These are phyloP conservation scores for Mesorhabditis belari DNA, from an alignment of 2,888 invertebrate genomes.

Conservation along the genomic window DNA sequence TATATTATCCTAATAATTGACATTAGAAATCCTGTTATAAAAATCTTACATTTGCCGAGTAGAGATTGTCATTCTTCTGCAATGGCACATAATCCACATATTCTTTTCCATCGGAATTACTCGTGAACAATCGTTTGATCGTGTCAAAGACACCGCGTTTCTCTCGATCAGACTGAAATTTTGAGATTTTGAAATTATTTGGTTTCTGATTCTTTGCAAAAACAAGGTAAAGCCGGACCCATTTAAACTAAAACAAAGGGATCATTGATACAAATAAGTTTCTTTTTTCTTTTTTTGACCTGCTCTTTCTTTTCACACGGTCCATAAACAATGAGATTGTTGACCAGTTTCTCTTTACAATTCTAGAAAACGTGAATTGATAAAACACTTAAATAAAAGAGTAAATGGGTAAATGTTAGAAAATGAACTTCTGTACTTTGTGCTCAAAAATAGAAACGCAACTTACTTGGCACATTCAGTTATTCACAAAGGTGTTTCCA, in stretches of 20 bases:
- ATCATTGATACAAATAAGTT: too few species aligned
- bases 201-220: background rate
- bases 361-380: too few species aligned
- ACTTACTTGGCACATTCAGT: too few species aligned
- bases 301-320: background rate
- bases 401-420: too few species aligned
- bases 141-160: slow-evolving; percentile 8
- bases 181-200: background rate
- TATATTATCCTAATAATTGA: background rate
- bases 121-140: slow-evolving; percentile 12
- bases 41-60: slow-evolving; percentile 15
- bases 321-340: too few species aligned
- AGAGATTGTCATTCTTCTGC: slow-evolving; percentile 13
- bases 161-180: background rate
- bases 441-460: too few species aligned
- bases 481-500: too few species aligned
- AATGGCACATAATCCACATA: slow-evolving; percentile 27
- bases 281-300: too few species aligned
- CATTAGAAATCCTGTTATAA: background rate
- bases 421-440: too few species aligned
- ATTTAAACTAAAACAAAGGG: too few species aligned
- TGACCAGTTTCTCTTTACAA: too few species aligned
- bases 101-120: slow-evolving; percentile 3
- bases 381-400: too few species aligned
- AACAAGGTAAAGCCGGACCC: background rate